These are phyloP conservation scores for Neoascia interrupta DNA, from an alignment of 2,888 invertebrate genomes.

Conservation along the genomic window DNA sequence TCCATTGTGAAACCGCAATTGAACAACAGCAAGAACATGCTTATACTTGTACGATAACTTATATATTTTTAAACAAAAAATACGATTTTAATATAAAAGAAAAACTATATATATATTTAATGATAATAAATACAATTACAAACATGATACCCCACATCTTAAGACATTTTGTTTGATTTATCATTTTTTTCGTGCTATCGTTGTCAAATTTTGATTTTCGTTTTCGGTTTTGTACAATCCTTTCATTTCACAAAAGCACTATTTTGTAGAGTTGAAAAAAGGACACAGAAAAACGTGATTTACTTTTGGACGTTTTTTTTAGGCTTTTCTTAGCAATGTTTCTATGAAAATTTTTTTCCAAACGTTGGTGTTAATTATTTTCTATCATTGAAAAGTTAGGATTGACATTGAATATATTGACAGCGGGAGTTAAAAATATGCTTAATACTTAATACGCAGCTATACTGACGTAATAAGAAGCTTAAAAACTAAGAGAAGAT, in stretches of 20 bases:
- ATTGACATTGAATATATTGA: no score
- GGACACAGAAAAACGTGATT: conserved; percentile 35
- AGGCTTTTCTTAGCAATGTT: background rate
- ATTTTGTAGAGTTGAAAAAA: conserved; percentile 2
- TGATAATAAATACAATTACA: conserved; percentile 57
- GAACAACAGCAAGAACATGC: conserved; percentile 36
- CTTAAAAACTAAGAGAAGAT: no score
- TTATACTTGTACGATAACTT: conserved; percentile 38
- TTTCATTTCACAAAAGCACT: conserved; percentile 3
- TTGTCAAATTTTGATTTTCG: background rate
- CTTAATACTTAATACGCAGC: no score
- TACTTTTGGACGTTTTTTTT: no score
- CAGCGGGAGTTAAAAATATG: no score
- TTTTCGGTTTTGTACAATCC: background rate
- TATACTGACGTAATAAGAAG: no score
- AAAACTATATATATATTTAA: no score
- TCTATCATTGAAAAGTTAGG: no score
- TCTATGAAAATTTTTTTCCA: background rate
- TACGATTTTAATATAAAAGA: conserved; percentile 55
- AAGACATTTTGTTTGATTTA: conserved; percentile 40
- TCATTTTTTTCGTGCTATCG: background rate
- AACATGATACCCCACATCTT: conserved; percentile 31
- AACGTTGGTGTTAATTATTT: background rate
- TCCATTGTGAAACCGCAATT: conserved; percentile 43
- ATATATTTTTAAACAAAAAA: conserved; percentile 31